These are phyloP conservation scores for Tenthredo mesomela DNA, from an alignment of 2,888 invertebrate species.

Conservation along the genomic window DNA sequence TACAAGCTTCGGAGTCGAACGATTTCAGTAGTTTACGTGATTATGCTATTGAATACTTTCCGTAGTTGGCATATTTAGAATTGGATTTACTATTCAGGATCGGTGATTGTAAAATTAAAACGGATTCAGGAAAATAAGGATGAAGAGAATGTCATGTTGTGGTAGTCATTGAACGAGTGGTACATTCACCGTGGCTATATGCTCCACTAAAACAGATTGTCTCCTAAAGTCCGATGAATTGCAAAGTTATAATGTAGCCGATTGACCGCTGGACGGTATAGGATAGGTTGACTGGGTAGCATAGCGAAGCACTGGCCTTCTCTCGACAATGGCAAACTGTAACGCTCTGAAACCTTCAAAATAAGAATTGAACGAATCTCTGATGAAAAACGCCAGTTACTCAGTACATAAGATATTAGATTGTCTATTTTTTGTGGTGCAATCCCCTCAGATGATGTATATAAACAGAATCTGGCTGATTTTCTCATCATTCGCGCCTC, in stretches of 20 bases:
- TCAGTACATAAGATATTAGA: constrained; percentile 55
- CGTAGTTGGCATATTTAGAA: background rate
- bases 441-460: constrained; percentile 67
- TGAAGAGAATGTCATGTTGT: constrained; percentile 26
- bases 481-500: constrained; percentile 66
- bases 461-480: constrained; percentile 65
- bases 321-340: constrained; percentile 59
- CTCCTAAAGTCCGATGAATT: constrained; percentile 50
- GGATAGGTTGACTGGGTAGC: constrained; percentile 43
- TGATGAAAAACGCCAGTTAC: constrained; percentile 59
- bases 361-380: constrained; percentile 64
- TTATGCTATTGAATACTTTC: background rate
- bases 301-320: constrained; percentile 52
- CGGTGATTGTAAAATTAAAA: constrained; percentile 28
- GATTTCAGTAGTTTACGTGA: background rate
- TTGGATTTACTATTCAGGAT: background rate
- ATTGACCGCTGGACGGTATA: constrained; percentile 49
- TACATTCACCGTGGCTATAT: constrained; percentile 53
- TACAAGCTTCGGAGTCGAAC: background rate
- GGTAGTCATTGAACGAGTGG: constrained; percentile 32
- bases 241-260: constrained; percentile 42
- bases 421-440: constrained; percentile 65
- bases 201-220: constrained; percentile 65
- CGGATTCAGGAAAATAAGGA: constrained; percentile 15
- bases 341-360: constrained; percentile 73